Base-by-base conservation (phyloP, 2,888 invertebrate species). In the Leptopilina syphax region DNA sequence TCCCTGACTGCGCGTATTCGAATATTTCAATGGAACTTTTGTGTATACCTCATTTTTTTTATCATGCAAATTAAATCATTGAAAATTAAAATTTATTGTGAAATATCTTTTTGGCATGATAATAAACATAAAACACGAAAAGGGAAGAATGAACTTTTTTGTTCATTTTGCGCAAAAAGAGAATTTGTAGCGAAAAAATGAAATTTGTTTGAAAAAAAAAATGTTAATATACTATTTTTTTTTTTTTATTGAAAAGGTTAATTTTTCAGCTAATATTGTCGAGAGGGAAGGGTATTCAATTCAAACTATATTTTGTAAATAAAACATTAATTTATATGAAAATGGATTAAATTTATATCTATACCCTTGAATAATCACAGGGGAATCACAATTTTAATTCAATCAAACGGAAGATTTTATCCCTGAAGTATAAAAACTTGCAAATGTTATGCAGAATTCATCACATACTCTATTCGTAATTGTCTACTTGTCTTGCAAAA, bases 331-430 rank as follows among this genome's bases (percentile, higher is more conserved):
- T 50, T 50, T 50, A 50, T 50, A 50, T 50, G 50, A 50, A 50
- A 50, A 50, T 50, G 12, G 9, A 50, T 50, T 6, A 44, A 44
- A 50, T 50, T 1, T 50, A 50, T 50, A 50, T 47, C 7, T 47
- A 57, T 5, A n/a, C n/a, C 18, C 60, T 60, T 60, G 13, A 60
- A 60, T 7, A 60, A 60, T 60, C 60, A 60, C 18, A 6, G n/a
- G 18, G n/a, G 18, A 18, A n/a, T 60, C 18, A 4, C n/a, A 60
- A 60, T 60, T 60, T 60, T n/a, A 60, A 60, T 60, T 60, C 18
- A 60, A 60, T 60, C 60, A 60, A n/a, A 60, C n/a, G 18, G 60
- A n/a, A 18, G 60, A 60, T 60, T 60, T 18, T 60, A 60, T 50
- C 50, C 9, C 10, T 50, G 60, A 60, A 60, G 60, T 60, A 60